phyloP scores from a whole-genome alignment of 1,140 invertebrate species.

The Calephelis virginiensis region DNA sequence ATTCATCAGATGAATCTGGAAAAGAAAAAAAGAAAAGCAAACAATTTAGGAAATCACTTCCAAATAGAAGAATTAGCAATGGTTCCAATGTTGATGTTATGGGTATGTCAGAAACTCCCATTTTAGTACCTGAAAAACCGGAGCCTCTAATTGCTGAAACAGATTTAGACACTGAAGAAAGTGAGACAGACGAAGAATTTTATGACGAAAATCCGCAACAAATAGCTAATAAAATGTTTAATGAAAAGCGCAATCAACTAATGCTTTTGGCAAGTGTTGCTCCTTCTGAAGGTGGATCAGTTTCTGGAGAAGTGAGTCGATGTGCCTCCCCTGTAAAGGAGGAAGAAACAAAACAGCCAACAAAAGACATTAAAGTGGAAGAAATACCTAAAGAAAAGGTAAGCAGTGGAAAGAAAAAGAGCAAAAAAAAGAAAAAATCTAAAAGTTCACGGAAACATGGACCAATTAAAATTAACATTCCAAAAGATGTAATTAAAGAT shows the following conservation, averaged over 20 bases:
- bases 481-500: slow-evolving; percentile 65
- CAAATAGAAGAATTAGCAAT: slow-evolving; percentile 69
- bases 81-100: slow-evolving; percentile 77
- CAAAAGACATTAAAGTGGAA: slow-evolving; percentile 35
- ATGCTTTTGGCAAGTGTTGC: slow-evolving; percentile 80
- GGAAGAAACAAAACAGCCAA: slow-evolving; percentile 49
- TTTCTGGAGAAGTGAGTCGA: slow-evolving; percentile 79
- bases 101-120: slow-evolving; percentile 70
- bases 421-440: slow-evolving; percentile 79
- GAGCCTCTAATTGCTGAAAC: slow-evolving; percentile 84
- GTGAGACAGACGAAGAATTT: slow-evolving; percentile 91
- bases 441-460: slow-evolving; percentile 78
- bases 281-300: slow-evolving; percentile 80
- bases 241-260: slow-evolving; percentile 86
- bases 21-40: slow-evolving; percentile 64
- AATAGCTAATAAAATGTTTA: slow-evolving; percentile 83
- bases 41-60: slow-evolving; percentile 50
- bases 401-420: slow-evolving; percentile 69
- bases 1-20: slow-evolving; percentile 70
- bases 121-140: slow-evolving; percentile 64
- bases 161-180: slow-evolving; percentile 89
- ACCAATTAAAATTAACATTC: slow-evolving; percentile 75
- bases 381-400: slow-evolving; percentile 69
- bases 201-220: slow-evolving; percentile 89
- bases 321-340: slow-evolving; percentile 78